Base-by-base conservation (phyloP, 2,888 invertebrate genomes). In the Margaritifera margaritifera region DNA sequence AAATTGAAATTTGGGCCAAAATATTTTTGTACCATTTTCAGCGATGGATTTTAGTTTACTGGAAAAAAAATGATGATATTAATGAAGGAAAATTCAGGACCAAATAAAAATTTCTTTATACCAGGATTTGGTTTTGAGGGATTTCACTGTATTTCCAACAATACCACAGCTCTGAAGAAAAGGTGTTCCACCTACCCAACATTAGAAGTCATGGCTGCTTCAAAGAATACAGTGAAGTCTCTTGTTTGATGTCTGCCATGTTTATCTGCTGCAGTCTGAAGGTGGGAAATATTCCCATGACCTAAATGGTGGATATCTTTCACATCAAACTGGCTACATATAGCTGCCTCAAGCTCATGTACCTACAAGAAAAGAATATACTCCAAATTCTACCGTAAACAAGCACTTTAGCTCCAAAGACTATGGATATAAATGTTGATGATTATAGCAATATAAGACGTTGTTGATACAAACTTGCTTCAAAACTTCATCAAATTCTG, bases 241-340 rank as follows among this genome's bases (percentile, higher is more conserved):
- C 72, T 72, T 24, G 72, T 66, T 27, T 77, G 68, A n/a, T 80
- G 83, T 57, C 81, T 78, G 25, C 78, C 77, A 6, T 81, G 79
- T 68, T 77, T 80, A 11, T 80, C 81, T 22, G 83, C 78, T 20
- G 78, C 71, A 24, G 69, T 69, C 51, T 79, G 63, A 60, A 86
- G 74, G 6, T 80, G 74, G 6, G 71, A 64, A 3, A 84, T 75
- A 31, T 85, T 84, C 6, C 88, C 88, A 69, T 82, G 81, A 0
- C 88, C 87, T 31, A 88, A 79, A 22, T 77, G 69, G 60, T 80
- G 82, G n/a, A 84, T 79, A 18, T 88, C 86, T 20, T 77, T 79
- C 61, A 86, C 84, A 54, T 75, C 67, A 68, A 83, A 88, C 78
- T 88, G 88, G 31, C 79, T 77, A 72, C 87, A 87, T 55, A 88